Base-by-base conservation (phyloP, 2,113 vertebrate species). In the Jacana jacana region DNA sequence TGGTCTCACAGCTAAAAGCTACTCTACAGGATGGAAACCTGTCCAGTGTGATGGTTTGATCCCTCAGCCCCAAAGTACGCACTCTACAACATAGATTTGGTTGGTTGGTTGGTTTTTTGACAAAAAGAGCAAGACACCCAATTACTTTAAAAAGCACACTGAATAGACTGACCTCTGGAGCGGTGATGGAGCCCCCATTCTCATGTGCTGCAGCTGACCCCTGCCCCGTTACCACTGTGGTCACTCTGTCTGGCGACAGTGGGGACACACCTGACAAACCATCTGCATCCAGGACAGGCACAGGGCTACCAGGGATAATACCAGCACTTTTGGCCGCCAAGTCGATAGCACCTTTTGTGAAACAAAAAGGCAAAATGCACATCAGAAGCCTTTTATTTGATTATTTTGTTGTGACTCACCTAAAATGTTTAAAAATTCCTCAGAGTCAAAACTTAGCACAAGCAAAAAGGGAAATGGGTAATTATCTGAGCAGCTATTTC, bases 301-400 rank as follows among this genome's bases (percentile, higher is more conserved):
- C 90, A 12, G 99, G 98, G 94, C 98, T 99, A 76, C 98, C 98
- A 8, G 99, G 99, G 78, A 99, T 99, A 95, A 99, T 99, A 72
- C 99, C 99, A 24, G 99, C 99, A 92, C 99, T 99, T 91, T 99
- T 99, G 33, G 99, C 99, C 77, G 99, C 99, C 91, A 99, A 96
- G 96, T 99, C 99, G 14, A 99, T 99, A 81, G 99, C 99, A 98
- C 99, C 99, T 99, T 94, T 89, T 10, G 31, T 12, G 72, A 12
- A 93, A 79, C 27, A 93, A 39, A 78, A 65, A 49, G 7, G 1
- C 2, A 57, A 78, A 66, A 37, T 7, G 6, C 15, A 13, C 30
- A 33, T 86, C 51, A 82, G 13, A 70, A 78, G 27, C 22, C 64
- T 89, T 54, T 81, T 46, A 37, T 65, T 91, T 33, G 27, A 11